These are phyloP conservation scores for Acanthacorydalis orientalis DNA, from an alignment of 2,888 invertebrate genomes.

Conservation along the genomic window DNA sequence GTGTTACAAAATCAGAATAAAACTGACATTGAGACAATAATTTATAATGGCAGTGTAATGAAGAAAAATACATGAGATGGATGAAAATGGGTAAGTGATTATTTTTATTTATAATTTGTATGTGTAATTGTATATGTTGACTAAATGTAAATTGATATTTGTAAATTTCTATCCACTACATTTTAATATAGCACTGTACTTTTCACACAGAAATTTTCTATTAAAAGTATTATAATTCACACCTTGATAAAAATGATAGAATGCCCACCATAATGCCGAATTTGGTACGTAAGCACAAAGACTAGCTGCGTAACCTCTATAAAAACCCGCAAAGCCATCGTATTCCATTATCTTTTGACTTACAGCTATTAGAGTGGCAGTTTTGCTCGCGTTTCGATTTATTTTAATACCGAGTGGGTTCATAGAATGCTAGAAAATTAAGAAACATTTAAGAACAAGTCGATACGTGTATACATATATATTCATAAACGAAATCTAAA, in stretches of 20 bases:
- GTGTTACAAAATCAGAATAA: no score
- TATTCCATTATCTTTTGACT: constrained; percentile 57
- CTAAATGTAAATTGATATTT: no score
- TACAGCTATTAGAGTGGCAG: constrained; percentile 57
- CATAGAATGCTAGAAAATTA: constrained; percentile 21
- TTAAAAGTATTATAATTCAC: constrained; percentile 9
- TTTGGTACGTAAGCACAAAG: constrained; percentile 88
- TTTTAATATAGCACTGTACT: no score
- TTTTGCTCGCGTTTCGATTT: constrained; percentile 39
- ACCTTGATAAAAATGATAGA: constrained; percentile 91
- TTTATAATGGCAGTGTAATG: no score
- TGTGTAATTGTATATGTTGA: no score
- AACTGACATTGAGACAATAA: no score
- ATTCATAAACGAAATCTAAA: not conserved
- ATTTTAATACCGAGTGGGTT: constrained; percentile 61
- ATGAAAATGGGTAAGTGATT: no score
- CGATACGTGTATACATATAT: not conserved
- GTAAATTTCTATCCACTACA: no score
- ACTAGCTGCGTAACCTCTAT: constrained; percentile 85
- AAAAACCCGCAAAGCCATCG: constrained; percentile 79
- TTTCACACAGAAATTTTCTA: not conserved
- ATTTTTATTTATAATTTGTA: no score
- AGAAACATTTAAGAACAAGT: not conserved
- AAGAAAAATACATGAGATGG: no score
- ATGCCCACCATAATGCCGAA: constrained; percentile 95